These are phyloP conservation scores for Pseudorasbora parva DNA, from an alignment of 2,113 vertebrate species.

Conservation along the genomic window DNA sequence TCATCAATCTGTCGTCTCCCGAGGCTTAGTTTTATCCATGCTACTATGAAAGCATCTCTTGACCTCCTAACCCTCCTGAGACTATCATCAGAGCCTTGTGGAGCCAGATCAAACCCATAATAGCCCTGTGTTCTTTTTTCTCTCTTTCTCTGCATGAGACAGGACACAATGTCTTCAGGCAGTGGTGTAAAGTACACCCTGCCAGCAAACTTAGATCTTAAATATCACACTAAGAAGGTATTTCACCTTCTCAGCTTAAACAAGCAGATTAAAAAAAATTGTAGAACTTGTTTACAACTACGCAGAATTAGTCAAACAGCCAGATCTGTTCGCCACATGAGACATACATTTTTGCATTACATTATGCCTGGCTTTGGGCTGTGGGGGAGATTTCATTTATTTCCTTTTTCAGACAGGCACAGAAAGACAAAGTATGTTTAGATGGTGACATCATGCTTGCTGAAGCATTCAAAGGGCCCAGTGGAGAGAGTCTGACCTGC, in stretches of 20 bases:
- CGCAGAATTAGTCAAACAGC: neutral
- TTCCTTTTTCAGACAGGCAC: conserved; percentile 29
- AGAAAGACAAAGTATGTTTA: conserved; percentile 42
- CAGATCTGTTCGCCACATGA: conserved; percentile 25
- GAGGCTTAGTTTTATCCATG: conserved; percentile 51
- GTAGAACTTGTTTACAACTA: conserved; percentile 23
- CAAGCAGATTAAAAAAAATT: conserved; percentile 23
- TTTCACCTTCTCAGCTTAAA: conserved; percentile 33
- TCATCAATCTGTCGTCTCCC: conserved; percentile 60
- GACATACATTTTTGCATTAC: conserved; percentile 18
- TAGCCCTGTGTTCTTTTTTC: conserved; percentile 50
- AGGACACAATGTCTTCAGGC: conserved; percentile 47
- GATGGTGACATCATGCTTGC: conserved; percentile 55
- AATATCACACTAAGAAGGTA: conserved; percentile 44
- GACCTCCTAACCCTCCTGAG: conserved; percentile 54
- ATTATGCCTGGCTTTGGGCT: conserved; percentile 33
- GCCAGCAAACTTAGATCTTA: conserved; percentile 42
- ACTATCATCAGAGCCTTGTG: conserved; percentile 55
- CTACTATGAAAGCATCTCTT: conserved; percentile 57
- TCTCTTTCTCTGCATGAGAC: conserved; percentile 36
- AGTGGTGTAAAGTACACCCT: conserved; percentile 45
- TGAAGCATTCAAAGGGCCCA: conserved; percentile 53
- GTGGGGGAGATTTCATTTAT: conserved; percentile 36
- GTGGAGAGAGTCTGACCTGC: conserved; percentile 43
- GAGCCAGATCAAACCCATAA: conserved; percentile 55